phyloP scores from a whole-genome alignment of 2,888 invertebrate genomes.

The Machimus atricapillus region DNA sequence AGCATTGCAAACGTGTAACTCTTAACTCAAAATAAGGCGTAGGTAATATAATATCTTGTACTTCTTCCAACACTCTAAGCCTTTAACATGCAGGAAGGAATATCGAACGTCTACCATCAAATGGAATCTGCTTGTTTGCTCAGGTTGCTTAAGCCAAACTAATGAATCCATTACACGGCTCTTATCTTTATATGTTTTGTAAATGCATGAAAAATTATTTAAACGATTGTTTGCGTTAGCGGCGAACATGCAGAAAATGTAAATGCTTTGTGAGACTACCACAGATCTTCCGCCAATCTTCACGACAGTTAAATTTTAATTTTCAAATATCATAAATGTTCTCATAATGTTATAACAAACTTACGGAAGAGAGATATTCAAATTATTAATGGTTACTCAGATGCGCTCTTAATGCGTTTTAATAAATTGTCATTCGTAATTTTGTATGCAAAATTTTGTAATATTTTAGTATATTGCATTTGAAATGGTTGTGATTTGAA shows the following conservation, averaged over 20 bases:
- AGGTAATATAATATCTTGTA: not conserved
- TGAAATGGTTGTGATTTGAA: not conserved
- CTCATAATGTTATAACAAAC: not conserved
- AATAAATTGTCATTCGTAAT: not conserved
- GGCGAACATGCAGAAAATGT: not conserved
- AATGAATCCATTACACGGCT: conserved; percentile 18
- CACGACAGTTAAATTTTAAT: conserved; percentile 26
- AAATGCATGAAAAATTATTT: conserved; percentile 13
- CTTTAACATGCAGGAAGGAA: not conserved
- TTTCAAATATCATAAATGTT: not conserved
- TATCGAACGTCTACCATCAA: not conserved
- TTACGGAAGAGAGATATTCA: not conserved
- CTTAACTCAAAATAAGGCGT: not conserved
- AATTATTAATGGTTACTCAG: conserved; percentile 4
- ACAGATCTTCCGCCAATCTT: not conserved
- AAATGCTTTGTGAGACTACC: not conserved
- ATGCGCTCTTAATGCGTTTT: not conserved
- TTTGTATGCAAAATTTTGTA: not conserved
- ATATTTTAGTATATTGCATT: not conserved
- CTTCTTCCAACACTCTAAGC: not conserved
- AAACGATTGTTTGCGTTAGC: conserved; percentile 3
- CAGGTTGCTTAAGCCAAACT: conserved; percentile 6
- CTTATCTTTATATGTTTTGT: conserved; percentile 17
- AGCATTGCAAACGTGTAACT: not conserved
- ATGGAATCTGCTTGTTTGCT: not conserved